Base-by-base conservation (phyloP, 1,140 invertebrate genomes). In the Orchesella cincta region DNA sequence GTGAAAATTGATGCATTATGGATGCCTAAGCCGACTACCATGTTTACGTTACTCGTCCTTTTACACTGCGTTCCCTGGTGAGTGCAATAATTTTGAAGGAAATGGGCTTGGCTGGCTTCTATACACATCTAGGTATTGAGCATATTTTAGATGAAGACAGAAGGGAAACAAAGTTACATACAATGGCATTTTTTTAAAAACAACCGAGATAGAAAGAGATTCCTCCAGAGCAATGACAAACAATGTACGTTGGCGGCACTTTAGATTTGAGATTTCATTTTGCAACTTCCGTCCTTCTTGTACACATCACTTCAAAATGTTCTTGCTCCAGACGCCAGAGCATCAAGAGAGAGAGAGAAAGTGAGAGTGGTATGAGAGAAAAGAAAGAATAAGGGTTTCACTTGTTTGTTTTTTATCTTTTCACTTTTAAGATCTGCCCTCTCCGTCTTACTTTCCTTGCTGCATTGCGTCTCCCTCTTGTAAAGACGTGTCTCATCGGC, bases 381-480 rank as follows among this genome's bases (percentile, higher is more conserved):
- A 46, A 46, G 39, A 46, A 46, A 20, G 20, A 8, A 46, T 8
- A 46, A 12, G 39, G 20, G 8, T 46, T 46, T 46, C 23, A 57
- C 52, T 57, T 12, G 23, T 23, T 57, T n/a, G 3, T 23, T 57
- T 57, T 57, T 46, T 46, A 5, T 18, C 39, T 46, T 46, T 18
- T 18, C 39, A 46, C 39, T 46, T 46, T 46, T 46, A 73, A 52
- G 31, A 26, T 34, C 28, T 74, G 51, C 52, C 54, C 51, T 74
- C 73, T 31, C 28, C 34, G 2, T 33, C 67, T 71, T 33, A 20
- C 1, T 74, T 29, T 74, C 51, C 73, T 46, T 46, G 39, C 73
- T 74, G 73, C 73, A 74, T 33, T 74, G 73, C 73, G 73, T 74
- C 73, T 74, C 46, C 46, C 73, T 73, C 46, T 31, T 26, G 20